A percentile compares a stretch with the other conserved stretches of the same genome.
Evolutionary conservation across 1,140 invertebrate genomes (phyloP).

Genomic region (Zaprionus capensis): DNA sequence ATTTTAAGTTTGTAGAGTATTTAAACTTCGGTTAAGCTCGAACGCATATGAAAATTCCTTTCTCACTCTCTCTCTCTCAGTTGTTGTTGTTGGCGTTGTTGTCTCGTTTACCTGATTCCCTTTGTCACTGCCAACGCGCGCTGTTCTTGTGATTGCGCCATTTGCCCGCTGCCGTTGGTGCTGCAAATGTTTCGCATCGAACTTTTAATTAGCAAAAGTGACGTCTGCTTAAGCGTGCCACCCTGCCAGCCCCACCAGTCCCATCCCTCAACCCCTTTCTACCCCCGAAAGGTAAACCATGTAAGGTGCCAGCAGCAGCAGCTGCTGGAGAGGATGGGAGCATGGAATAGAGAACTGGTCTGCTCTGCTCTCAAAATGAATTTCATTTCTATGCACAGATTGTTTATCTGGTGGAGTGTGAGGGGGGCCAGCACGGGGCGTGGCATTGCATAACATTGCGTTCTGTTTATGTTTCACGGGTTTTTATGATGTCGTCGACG

Average conservation of each 20-base stretch:
- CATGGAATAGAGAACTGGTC: not conserved
- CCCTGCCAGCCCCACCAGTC: not conserved
- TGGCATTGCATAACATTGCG: slow-evolving; percentile 45
- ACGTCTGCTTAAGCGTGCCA: slow-evolving; percentile 36
- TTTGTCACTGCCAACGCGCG: slow-evolving; percentile 61
- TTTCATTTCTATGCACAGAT: slow-evolving; percentile 52
- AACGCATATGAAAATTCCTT: not conserved
- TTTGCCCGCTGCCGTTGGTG: slow-evolving; percentile 34
- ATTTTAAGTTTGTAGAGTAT: not conserved
- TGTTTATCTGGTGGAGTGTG: slow-evolving; percentile 29
- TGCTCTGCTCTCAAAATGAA: slow-evolving; percentile 34
- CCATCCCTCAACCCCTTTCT: not conserved
- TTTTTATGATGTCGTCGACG: slow-evolving; percentile 40
- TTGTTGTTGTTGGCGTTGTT: not conserved
- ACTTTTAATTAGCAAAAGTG: slow-evolving; percentile 70
- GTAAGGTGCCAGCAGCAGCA: slow-evolving; percentile 18
- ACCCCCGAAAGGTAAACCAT: slow-evolving; percentile 30
- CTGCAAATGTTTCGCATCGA: slow-evolving; percentile 67
- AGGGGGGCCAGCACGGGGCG: not conserved
- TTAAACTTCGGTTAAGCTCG: not conserved
- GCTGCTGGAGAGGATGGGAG: slow-evolving; percentile 15
- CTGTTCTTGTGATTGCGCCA: slow-evolving; percentile 42
- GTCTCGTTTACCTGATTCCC: slow-evolving; percentile 35
- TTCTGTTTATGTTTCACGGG: slow-evolving; percentile 48
- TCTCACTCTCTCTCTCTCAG: not conserved